These are phyloP conservation scores for Perca flavescens DNA, from an alignment of 2,113 vertebrate genomes.

Conservation along the genomic window DNA sequence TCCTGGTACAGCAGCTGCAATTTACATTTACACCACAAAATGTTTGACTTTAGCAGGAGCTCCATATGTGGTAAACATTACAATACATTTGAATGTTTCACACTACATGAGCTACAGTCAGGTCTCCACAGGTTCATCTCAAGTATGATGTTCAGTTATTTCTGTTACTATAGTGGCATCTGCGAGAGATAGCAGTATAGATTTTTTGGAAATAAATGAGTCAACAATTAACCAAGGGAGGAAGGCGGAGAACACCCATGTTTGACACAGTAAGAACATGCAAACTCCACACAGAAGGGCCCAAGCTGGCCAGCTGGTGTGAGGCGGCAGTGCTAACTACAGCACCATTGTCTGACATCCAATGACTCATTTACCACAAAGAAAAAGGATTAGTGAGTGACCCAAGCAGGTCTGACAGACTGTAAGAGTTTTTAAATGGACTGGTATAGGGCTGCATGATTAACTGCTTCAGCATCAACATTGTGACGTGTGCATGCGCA, in stretches of 20 bases:
- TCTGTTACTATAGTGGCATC: no score
- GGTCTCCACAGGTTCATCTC: not conserved
- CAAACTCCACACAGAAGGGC: no score
- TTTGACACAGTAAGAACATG: no score
- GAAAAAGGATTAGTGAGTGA: not conserved
- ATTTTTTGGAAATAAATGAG: not conserved
- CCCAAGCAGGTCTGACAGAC: not conserved
- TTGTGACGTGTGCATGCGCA: no score
- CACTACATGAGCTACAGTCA: not conserved
- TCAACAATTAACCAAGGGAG: no score
- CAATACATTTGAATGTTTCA: not conserved
- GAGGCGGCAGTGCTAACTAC: no score
- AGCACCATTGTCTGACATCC: no score
- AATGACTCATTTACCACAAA: not conserved
- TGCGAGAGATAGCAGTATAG: not conserved
- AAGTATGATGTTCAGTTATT: not conserved
- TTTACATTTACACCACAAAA: not conserved
- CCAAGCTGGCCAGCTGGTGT: no score
- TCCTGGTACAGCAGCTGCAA: not conserved
- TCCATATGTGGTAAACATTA: not conserved
- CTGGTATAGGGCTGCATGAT: no score
- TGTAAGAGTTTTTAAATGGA: not conserved
- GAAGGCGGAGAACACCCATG: no score
- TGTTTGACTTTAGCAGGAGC: not conserved
- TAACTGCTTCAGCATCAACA: no score